phyloP scores from a whole-genome alignment of 2,797 vertebrate species.

The Poeciliopsis paucimaculata region DNA sequence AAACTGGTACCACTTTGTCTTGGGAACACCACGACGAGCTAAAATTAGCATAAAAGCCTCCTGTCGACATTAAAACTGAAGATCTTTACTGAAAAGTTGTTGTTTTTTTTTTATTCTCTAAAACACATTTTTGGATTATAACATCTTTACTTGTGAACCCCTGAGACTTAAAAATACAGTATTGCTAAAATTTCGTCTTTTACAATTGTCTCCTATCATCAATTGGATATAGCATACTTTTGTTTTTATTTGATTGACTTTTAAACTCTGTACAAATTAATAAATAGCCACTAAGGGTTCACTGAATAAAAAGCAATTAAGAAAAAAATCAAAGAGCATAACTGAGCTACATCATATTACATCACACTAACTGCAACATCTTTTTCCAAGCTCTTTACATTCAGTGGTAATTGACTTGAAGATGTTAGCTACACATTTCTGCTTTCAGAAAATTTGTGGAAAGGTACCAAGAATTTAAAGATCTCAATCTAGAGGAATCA shows the following conservation, averaged over 20 bases:
- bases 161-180: background rate
- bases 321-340: background rate
- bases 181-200: background rate
- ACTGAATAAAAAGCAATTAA: background rate
- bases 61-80: background rate
- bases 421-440: background rate
- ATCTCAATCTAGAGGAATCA: background rate
- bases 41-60: too few relatives aligned
- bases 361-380: background rate
- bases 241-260: slow-evolving; percentile 10
- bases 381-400: background rate
- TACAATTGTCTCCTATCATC: background rate
- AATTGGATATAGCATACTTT: background rate
- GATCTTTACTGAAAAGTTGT: background rate
- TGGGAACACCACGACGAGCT: background rate
- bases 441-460: background rate
- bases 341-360: background rate
- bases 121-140: background rate
- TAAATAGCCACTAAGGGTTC: background rate
- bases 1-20: background rate
- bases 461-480: background rate
- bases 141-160: background rate
- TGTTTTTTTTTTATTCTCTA: background rate
- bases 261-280: background rate
- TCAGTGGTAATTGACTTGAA: background rate